Conservation (phyloP, 2,888 invertebrate species). For the Eugnorisma glareosa region DNA sequence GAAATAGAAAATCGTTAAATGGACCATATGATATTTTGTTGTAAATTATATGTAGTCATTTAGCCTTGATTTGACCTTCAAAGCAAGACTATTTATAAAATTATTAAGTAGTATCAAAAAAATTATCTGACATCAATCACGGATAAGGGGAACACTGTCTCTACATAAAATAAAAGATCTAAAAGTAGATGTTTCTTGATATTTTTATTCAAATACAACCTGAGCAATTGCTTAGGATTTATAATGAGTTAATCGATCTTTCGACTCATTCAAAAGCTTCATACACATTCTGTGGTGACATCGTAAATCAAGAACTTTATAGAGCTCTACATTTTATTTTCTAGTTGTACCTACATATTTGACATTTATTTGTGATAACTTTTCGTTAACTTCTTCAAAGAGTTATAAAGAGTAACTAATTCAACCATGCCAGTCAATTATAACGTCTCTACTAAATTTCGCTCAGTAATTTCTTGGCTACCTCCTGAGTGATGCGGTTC, state of each 20-base stretch:
- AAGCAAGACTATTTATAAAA: not conserved
- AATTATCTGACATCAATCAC: not conserved
- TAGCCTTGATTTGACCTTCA: not conserved
- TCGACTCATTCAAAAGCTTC: not conserved
- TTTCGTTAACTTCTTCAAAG: conserved; percentile 37
- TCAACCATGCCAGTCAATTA: conserved; percentile 34
- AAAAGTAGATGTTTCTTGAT: not conserved
- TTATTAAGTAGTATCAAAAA: not conserved
- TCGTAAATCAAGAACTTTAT: conserved; percentile 24
- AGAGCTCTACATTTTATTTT: conserved; percentile 27
- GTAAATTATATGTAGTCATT: not conserved
- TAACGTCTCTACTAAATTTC: conserved; percentile 44
- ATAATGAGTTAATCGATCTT: not conserved
- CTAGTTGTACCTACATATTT: conserved; percentile 12
- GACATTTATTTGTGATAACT: conserved; percentile 45
- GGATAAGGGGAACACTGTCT: not conserved
- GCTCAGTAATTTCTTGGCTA: conserved; percentile 30
- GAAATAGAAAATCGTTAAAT: not conserved
- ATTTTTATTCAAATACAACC: not conserved
- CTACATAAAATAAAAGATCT: not conserved
- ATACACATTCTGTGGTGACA: not conserved
- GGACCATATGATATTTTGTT: not conserved
- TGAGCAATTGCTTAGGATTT: not conserved
- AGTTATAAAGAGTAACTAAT: conserved; percentile 17
- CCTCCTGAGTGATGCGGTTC: conserved; percentile 43